Conservation (phyloP, 1,140 invertebrate genomes). For the Cardiocondyla obscurior region DNA sequence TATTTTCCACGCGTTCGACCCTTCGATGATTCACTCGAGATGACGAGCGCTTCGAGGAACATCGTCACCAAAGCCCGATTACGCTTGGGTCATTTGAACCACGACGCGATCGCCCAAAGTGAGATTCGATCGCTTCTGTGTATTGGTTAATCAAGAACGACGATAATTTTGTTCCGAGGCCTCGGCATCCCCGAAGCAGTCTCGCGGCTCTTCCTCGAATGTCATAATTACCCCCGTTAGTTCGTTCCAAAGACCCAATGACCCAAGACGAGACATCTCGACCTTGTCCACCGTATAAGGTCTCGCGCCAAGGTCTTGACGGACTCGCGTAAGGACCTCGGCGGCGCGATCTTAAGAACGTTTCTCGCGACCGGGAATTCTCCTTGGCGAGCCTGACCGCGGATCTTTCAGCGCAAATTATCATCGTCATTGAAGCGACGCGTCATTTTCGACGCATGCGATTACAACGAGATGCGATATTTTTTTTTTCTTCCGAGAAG, state of each 20-base stretch:
- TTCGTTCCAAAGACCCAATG: conserved; percentile 65
- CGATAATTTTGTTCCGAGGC: neutral
- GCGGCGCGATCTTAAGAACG: too few relatives aligned
- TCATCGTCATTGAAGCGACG: neutral
- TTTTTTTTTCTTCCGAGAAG: too few relatives aligned
- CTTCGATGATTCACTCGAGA: conserved; percentile 26
- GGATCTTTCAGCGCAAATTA: neutral
- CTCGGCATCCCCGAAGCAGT: too few relatives aligned
- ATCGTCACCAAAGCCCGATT: neutral
- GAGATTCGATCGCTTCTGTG: neutral
- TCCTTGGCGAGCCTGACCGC: neutral
- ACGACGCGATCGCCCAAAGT: neutral
- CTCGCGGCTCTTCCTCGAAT: neutral
- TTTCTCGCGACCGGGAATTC: too few relatives aligned
- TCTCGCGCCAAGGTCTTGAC: conserved; percentile 64
- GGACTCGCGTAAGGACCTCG: conserved; percentile 57
- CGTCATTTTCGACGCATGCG: conserved; percentile 6
- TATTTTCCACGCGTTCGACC: neutral
- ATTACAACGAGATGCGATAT: too few relatives aligned
- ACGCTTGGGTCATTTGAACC: conserved; percentile 1
- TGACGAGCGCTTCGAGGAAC: neutral
- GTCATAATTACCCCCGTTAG: neutral
- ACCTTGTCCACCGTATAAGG: conserved; percentile 71
- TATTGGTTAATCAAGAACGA: neutral
- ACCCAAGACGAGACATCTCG: conserved; percentile 59